These are phyloP conservation scores for Zaprionus tsacasi DNA, from an alignment of 1,140 invertebrate genomes.

Conservation along the genomic window DNA sequence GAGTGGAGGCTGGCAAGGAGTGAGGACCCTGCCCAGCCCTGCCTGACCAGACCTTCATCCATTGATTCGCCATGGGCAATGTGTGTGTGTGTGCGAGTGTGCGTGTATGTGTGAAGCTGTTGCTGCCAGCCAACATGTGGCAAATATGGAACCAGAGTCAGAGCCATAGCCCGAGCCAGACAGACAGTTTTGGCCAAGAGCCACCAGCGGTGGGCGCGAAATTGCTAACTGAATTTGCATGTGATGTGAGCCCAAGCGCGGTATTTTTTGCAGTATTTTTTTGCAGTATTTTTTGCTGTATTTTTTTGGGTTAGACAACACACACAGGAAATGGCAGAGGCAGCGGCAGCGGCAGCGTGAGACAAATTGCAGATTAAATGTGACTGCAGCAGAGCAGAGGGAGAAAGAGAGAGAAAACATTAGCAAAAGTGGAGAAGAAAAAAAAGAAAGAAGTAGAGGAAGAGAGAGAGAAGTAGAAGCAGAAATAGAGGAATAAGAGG, in stretches of 20 bases:
- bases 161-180: slow-evolving; percentile 21
- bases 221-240: slow-evolving; percentile 58
- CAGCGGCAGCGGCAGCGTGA: slow-evolving; percentile 14
- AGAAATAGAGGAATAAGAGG: too few relatives aligned
- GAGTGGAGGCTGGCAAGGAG: not conserved
- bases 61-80: not conserved
- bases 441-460: too few relatives aligned
- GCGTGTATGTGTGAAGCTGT: not conserved
- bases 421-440: not conserved
- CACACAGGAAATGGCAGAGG: slow-evolving; percentile 23
- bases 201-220: slow-evolving; percentile 46
- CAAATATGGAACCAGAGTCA: slow-evolving; percentile 27
- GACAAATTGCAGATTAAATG: slow-evolving; percentile 51
- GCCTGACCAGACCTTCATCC: not conserved
- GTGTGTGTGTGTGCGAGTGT: not conserved
- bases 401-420: not conserved
- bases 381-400: slow-evolving; percentile 13
- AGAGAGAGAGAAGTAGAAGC: too few relatives aligned
- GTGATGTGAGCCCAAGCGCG: slow-evolving; percentile 1
- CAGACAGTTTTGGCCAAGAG: slow-evolving; percentile 53
- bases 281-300: slow-evolving; percentile 1
- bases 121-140: slow-evolving; percentile 43
- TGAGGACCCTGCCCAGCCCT: too few relatives aligned
- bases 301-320: not conserved
- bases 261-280: slow-evolving; percentile 10